Evolutionary conservation across 2,113 vertebrate genomes (phyloP), one percentile per base, ranked within the genome.

Genomic region (Cheirogaleus medius): DNA sequence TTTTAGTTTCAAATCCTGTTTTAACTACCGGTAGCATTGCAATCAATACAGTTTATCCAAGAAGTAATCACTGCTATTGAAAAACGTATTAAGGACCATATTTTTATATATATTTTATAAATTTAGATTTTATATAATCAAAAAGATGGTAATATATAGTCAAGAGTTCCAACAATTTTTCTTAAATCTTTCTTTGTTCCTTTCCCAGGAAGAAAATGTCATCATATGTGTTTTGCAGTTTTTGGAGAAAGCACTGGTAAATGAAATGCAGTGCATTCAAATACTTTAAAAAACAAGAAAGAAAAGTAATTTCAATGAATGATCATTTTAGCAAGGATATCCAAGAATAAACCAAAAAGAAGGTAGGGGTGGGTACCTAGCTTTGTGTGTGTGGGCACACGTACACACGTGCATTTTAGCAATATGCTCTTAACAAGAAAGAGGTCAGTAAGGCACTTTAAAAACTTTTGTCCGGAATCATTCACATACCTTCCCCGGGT

Each of bases 91-190:
- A 74, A 90, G 78, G 52, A 84, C 5, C 69, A 83, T 93, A 93
- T 94, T 78, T 97, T 78, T 88, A 80, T 90, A 94, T 93, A 96
- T 95, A 82, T 96, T 92, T 97, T 91, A 97, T 68, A 97, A 77
- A 93, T 97, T 86, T 54, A 68, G 47, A 73, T 77, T 91, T 91
- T 18, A 76, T 11, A 37, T 34, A 76, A 39, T 66, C 49, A 84
- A 85, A 92, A 96, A 87, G 54, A 90, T 88, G 91, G 82, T 49
- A 93, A 94, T 56, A 86, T 94, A 37, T 27, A 44, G 23, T 64
- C 89, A 60, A 13, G 39, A 71, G 86, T 96, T 96, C 85, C 94
- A 96, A 29, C 13, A 88, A 23, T 58, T 96, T 96, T 96, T 1
- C 17, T 49, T 13, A 95, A 73, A 39, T 93, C 47, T 97, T 49